A percentile compares a stretch with the other conserved stretches of the same genome.
phyloP scores from a whole-genome alignment of 2,113 vertebrate species.

The Ageneiosus marmoratus region DNA sequence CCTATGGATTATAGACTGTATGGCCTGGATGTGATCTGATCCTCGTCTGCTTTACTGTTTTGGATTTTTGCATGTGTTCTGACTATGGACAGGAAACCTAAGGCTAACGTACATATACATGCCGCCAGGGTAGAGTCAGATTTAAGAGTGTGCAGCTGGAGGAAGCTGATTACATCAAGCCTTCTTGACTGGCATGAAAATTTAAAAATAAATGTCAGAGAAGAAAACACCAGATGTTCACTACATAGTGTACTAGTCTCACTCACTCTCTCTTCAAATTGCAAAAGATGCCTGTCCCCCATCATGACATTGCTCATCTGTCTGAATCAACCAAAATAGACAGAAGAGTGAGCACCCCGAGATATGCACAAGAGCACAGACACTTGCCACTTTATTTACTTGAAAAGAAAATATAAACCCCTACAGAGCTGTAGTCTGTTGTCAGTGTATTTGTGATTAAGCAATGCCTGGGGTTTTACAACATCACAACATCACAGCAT shows the following conservation, averaged over 20 bases:
- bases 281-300: background rate
- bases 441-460: background rate
- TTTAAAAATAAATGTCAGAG: background rate
- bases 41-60: background rate
- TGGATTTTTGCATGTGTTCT: background rate
- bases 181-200: constrained; percentile 1
- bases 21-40: background rate
- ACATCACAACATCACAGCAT: background rate
- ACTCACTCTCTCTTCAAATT: background rate
- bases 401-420: background rate
- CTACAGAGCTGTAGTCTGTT: background rate
- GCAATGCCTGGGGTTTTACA: constrained; percentile 3
- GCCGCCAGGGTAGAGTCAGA: background rate
- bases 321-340: background rate
- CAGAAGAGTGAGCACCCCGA: background rate
- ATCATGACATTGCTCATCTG: constrained; percentile 1
- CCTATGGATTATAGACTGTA: background rate
- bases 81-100: background rate
- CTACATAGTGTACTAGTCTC: background rate
- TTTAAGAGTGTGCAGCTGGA: constrained; percentile 18
- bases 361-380: background rate
- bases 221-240: constrained; percentile 4
- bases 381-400: background rate
- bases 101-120: background rate
- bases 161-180: constrained; percentile 14